Percentiles rank a stretch among this genome's conserved stretches.
Evolutionary conservation across 2,888 invertebrate species (phyloP).

Genomic region (Ectropis crepuscularia): DNA sequence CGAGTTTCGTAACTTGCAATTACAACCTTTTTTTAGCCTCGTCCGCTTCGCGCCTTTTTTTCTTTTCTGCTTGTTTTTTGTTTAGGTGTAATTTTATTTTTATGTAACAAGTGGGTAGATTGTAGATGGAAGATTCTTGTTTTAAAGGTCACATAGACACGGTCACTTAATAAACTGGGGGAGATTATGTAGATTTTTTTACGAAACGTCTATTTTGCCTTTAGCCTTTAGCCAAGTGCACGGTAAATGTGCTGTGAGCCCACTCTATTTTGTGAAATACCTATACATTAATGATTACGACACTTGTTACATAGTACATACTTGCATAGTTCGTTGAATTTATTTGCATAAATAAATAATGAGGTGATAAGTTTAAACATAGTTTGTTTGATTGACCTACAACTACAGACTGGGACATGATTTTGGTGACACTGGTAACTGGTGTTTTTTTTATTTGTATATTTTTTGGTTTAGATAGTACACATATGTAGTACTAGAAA

Average conservation of each 20-base stretch:
- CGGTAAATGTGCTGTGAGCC: constrained; percentile 44
- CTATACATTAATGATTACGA: constrained; percentile 34
- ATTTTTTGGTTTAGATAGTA: no score
- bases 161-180: constrained; percentile 20
- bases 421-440: not conserved
- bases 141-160: constrained; percentile 24
- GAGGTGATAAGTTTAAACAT: constrained; percentile 40
- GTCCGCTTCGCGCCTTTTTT: constrained; percentile 51
- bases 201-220: constrained; percentile 41
- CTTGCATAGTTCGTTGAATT: constrained; percentile 12
- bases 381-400: constrained; percentile 29
- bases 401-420: not conserved
- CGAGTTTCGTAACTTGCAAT: constrained; percentile 74
- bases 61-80: constrained; percentile 39
- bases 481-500: no score
- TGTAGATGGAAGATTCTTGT: constrained; percentile 21
- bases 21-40: constrained; percentile 51
- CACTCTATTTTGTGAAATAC: constrained; percentile 46
- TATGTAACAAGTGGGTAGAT: constrained; percentile 16
- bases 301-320: constrained; percentile 40
- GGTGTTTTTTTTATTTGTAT: no score
- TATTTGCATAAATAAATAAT: constrained; percentile 41
- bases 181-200: constrained; percentile 32
- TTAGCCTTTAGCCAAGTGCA: constrained; percentile 32
- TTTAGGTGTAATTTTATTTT: constrained; percentile 43